Evolutionary conservation across 2,888 invertebrate species (phyloP).

Genomic region (Ischnura elegans): DNA sequence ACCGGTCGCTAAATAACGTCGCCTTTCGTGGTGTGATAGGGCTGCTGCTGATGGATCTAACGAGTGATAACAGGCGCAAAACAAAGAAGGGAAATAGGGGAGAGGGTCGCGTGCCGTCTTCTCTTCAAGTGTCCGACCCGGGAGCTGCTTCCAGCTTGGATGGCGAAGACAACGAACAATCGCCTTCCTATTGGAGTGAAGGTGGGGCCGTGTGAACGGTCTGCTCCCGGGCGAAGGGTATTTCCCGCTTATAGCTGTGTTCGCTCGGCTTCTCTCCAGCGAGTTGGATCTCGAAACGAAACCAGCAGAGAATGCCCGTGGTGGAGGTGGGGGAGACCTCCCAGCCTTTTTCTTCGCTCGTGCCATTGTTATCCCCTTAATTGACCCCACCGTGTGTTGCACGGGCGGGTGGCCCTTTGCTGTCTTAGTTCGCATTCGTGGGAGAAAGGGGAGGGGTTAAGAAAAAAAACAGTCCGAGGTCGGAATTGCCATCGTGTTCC

Average conservation of each 20-base stretch:
- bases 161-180: background rate
- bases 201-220: constrained; percentile 9
- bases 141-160: background rate
- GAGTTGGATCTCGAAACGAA: background rate
- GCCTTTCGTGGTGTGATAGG: background rate
- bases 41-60: background rate
- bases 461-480: background rate
- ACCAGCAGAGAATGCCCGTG: background rate
- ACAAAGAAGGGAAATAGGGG: background rate
- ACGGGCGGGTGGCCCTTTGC: background rate
- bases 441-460: background rate
- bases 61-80: background rate
- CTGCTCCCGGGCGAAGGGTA: background rate
- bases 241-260: background rate
- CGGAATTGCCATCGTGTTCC: background rate
- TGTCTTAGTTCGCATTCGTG: background rate
- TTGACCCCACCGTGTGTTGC: background rate
- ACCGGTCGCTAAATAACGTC: background rate
- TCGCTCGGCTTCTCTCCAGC: background rate
- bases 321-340: too few species aligned
- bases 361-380: constrained; percentile 17
- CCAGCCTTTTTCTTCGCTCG: background rate
- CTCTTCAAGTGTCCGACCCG: background rate
- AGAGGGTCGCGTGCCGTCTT: constrained; percentile 26
- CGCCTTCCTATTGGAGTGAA: background rate